These are phyloP conservation scores for Climacteris rufus DNA, from an alignment of 2,113 vertebrate species.

Conservation along the genomic window DNA sequence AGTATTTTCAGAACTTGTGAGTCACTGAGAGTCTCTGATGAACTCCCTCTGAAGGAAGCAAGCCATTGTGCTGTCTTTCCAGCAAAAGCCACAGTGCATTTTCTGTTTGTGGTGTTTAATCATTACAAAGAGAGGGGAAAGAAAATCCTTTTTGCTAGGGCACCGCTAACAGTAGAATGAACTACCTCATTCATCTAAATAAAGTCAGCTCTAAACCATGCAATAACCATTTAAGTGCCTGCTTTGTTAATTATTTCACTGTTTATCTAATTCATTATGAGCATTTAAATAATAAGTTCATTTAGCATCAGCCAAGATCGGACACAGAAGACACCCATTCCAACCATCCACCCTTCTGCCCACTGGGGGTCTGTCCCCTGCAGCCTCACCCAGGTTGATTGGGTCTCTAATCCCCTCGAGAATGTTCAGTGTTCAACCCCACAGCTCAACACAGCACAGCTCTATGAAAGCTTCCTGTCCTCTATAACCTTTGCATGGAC, in stretches of 20 bases:
- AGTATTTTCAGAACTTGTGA: neutral
- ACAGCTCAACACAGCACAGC: neutral
- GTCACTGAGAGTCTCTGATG: neutral
- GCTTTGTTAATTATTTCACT: slow-evolving; percentile 34
- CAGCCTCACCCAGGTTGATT: neutral
- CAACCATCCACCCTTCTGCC: neutral
- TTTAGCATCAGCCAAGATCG: neutral
- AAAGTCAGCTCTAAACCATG: neutral
- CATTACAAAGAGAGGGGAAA: neutral
- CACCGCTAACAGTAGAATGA: neutral
- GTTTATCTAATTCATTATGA: slow-evolving; percentile 12
- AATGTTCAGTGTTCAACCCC: neutral
- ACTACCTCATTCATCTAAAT: slow-evolving; percentile 27
- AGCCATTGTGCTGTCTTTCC: neutral
- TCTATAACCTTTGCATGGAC: neutral
- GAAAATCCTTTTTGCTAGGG: neutral
- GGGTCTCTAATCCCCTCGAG: neutral
- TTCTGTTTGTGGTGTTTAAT: neutral
- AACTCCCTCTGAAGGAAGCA: neutral
- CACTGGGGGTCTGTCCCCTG: neutral
- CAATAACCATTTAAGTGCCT: slow-evolving; percentile 14
- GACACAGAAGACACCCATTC: neutral
- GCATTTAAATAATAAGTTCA: slow-evolving; percentile 1
- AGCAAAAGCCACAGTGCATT: neutral
- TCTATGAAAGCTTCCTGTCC: neutral